These are phyloP conservation scores for Herminia tarsipennalis DNA, from an alignment of 2,888 invertebrate genomes.

Conservation along the genomic window DNA sequence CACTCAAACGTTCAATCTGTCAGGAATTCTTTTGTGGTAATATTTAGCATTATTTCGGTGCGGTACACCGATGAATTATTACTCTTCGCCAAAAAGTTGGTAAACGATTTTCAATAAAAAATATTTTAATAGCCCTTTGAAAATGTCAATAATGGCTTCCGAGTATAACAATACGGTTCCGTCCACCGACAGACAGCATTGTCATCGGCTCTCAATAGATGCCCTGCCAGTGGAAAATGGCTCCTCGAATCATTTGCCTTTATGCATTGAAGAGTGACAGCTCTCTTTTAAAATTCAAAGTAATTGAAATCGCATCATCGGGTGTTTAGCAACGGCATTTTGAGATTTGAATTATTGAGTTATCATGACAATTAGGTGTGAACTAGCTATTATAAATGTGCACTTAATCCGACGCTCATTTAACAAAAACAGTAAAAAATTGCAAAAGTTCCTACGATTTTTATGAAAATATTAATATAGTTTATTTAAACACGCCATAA, in stretches of 20 bases:
- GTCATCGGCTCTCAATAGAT: slow-evolving; percentile 69
- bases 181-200: slow-evolving; percentile 75
- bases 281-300: slow-evolving; percentile 60
- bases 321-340: too few relatives aligned
- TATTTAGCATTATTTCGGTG: slow-evolving; percentile 45
- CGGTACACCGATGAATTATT: slow-evolving; percentile 54
- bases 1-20: slow-evolving; percentile 31
- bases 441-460: too few relatives aligned
- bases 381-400: too few relatives aligned
- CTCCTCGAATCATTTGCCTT: slow-evolving; percentile 72
- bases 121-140: slow-evolving; percentile 79
- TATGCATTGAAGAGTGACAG: slow-evolving; percentile 70
- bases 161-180: slow-evolving; percentile 77
- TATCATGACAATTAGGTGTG: too few relatives aligned
- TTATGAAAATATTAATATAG: too few relatives aligned
- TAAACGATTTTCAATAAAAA: slow-evolving; percentile 73
- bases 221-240: slow-evolving; percentile 75
- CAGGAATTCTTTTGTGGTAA: slow-evolving; percentile 32
- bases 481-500: too few relatives aligned
- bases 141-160: slow-evolving; percentile 83
- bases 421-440: too few relatives aligned
- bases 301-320: slow-evolving; percentile 64
- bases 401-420: too few relatives aligned
- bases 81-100: slow-evolving; percentile 53
- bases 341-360: too few relatives aligned